Evolutionary conservation across 2,113 vertebrate species (phyloP), one percentile per base, ranked within the genome.

Genomic region (Megaleporinus macrocephalus): DNA sequence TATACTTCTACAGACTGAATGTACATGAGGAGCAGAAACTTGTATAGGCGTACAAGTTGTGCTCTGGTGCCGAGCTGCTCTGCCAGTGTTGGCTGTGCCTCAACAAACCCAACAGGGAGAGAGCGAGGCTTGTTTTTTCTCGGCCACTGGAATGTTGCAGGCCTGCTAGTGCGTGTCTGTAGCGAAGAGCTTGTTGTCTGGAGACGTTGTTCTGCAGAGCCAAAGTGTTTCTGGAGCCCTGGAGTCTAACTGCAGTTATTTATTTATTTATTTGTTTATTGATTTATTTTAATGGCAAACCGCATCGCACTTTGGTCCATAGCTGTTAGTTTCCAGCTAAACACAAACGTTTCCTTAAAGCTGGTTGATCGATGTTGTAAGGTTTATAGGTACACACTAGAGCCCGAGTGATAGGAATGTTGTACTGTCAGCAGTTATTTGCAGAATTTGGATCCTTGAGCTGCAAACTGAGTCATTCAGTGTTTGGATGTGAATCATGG

Each of bases 131-230:
- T 79, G 30, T 66, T 22, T 41, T 72, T 44, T 15, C 27, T n/a
- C 9, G 6, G 24, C 47, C 29, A 33, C 26, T 85, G 83, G 83
- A 87, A 87, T 87, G 83, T 76, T 44, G n/a, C 15, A 73, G 68
- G 57, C 83, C 44, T 87, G 79, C 78, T 85, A 11, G 53, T 86
- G 76, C 66, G 6, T 84, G 82, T 73, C 76, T 73, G 65, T 30
- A 66, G 15, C 29, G 44, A 30, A 62, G 51, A n/a, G 14, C 49
- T 66, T 73, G 75, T 63, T 73, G 72, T 83, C 78, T 82, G 59
- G 13, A 75, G 65, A 44, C 63, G 5, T 76, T 41, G 22, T 47
- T 73, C 29, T 66, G 55, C 20, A 47, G n/a, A 30, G 22, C 63
- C 29, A 55, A 27, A 44, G 29, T 44, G 33, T 65, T 51, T 14